These are phyloP conservation scores for Choristoneura rosaceana DNA, from an alignment of 2,888 invertebrate species.

Conservation along the genomic window DNA sequence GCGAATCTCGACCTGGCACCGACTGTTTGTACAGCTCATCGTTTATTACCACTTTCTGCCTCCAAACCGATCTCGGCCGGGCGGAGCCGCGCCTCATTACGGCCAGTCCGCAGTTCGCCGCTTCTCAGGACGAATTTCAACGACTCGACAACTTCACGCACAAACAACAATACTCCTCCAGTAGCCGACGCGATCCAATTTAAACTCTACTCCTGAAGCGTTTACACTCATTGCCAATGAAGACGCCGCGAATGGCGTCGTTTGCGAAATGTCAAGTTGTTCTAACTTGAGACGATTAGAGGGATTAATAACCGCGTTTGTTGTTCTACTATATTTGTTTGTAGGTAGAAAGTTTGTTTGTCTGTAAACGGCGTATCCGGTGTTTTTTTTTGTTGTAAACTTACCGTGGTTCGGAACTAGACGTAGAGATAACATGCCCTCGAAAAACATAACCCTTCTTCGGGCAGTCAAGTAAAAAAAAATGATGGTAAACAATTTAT, in stretches of 20 bases:
- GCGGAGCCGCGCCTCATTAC: conserved; percentile 14
- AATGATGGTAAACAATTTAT: too few species aligned
- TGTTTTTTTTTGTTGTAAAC: too few species aligned
- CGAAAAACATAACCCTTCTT: too few species aligned
- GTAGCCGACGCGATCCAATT: background rate
- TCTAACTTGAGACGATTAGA: conserved; percentile 53
- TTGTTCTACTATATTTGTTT: too few species aligned
- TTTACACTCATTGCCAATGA: background rate
- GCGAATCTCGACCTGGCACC: too few species aligned
- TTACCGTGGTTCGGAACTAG: too few species aligned
- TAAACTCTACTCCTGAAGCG: conserved; percentile 17
- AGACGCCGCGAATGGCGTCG: conserved; percentile 46
- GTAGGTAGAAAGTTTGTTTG: too few species aligned
- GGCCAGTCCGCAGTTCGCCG: conserved; percentile 52
- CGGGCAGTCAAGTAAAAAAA: too few species aligned
- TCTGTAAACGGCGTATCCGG: background rate
- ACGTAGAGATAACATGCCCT: too few species aligned
- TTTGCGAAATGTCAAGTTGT: conserved; percentile 64
- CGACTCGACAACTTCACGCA: conserved; percentile 27
- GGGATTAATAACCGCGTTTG: conserved; percentile 54
- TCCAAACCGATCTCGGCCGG: background rate
- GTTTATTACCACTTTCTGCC: background rate
- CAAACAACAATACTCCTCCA: background rate
- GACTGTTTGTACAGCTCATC: background rate
- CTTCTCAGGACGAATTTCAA: conserved; percentile 45